Conservation (phyloP, 2,888 invertebrate genomes). For the Zaprionus obscuricornis region DNA sequence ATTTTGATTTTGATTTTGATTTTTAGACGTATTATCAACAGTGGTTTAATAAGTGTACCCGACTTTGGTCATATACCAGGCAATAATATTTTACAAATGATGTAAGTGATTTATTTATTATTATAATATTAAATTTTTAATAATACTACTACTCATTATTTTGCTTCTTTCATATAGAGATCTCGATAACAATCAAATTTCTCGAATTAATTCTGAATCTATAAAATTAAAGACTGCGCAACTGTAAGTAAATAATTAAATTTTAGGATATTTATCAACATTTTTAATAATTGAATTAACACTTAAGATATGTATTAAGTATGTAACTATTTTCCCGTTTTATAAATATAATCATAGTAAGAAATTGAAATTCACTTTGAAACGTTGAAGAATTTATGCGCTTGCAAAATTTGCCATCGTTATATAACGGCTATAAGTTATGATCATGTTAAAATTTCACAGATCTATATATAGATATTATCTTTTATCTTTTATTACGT, state of each 20-base stretch:
- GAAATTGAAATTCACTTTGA: too few relatives aligned
- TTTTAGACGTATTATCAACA: constrained; percentile 88
- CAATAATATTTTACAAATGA: constrained; percentile 86
- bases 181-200: constrained; percentile 89
- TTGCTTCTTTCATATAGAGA: constrained; percentile 85
- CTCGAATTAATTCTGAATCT: constrained; percentile 86
- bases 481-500: too few relatives aligned
- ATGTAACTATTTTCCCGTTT: too few relatives aligned
- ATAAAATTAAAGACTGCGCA: constrained; percentile 89
- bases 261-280: too few relatives aligned
- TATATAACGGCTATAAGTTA: too few relatives aligned
- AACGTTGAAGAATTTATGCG: too few relatives aligned
- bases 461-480: too few relatives aligned
- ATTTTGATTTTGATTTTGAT: neutral
- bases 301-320: too few relatives aligned
- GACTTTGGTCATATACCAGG: constrained; percentile 86
- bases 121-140: neutral
- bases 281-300: too few relatives aligned
- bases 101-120: constrained; percentile 85
- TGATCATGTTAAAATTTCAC: too few relatives aligned
- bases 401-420: too few relatives aligned
- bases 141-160: neutral
- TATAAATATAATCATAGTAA: too few relatives aligned
- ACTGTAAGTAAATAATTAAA: constrained; percentile 89
- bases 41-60: constrained; percentile 87